A percentile compares a stretch with the other conserved stretches of the same genome.
Conservation (phyloP, 2,797 vertebrate genomes). For the Trematomus bernacchii region DNA sequence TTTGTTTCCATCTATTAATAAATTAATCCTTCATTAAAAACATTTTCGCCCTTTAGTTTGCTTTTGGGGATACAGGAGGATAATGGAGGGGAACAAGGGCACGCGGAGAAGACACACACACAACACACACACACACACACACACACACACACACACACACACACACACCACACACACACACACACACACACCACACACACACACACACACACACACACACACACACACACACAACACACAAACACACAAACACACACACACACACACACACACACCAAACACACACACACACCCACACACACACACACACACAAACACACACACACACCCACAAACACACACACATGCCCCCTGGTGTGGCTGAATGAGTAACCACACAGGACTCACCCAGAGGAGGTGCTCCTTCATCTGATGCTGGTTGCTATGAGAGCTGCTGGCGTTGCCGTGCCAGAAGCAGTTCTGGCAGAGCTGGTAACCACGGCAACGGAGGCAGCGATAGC, state of each 20-base stretch:
- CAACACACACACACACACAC: no score
- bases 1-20: slow-evolving; percentile 46
- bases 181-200: no score
- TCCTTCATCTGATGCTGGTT: slow-evolving; percentile 99
- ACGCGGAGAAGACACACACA: no score
- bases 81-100: no score
- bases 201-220: no score
- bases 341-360: slow-evolving; percentile 55
- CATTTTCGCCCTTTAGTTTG: slow-evolving; percentile 26
- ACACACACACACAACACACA: no score
- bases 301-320: neutral
- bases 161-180: no score
- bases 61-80: neutral
- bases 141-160: no score
- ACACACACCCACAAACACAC: neutral
- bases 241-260: no score
- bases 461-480: slow-evolving; percentile 98
- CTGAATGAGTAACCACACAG: neutral
- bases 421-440: slow-evolving; percentile 91
- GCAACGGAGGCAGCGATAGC: slow-evolving; percentile 97
- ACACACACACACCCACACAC: no score
- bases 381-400: slow-evolving; percentile 95
- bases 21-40: slow-evolving; percentile 31
- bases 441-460: slow-evolving; percentile 94
- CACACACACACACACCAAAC: no score